Evolutionary conservation across 2,888 invertebrate genomes (phyloP).

Genomic region (Dioctria rufipes): DNA sequence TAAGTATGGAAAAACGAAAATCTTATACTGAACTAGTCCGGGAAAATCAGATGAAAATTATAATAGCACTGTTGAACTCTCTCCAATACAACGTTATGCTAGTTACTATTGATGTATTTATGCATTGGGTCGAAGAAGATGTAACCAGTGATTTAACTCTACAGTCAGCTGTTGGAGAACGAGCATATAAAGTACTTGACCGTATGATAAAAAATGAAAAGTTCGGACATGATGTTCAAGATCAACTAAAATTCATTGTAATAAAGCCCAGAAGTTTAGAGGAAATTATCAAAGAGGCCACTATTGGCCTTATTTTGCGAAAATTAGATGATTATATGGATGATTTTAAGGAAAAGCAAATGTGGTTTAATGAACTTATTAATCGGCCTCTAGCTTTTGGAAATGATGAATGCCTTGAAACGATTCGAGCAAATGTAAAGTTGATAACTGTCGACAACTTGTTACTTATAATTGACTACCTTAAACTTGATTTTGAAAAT

Average conservation of each 20-base stretch:
- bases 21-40: constrained; percentile 57
- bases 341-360: constrained; percentile 35
- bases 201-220: constrained; percentile 62
- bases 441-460: constrained; percentile 62
- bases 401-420: constrained; percentile 66
- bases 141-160: constrained; percentile 62
- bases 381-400: constrained; percentile 62
- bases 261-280: constrained; percentile 64
- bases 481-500: constrained; percentile 47
- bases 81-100: constrained; percentile 65
- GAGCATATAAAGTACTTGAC: constrained; percentile 63
- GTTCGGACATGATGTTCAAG: constrained; percentile 64
- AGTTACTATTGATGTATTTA: constrained; percentile 65
- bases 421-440: constrained; percentile 62
- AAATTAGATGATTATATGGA: constrained; percentile 61
- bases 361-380: constrained; percentile 64
- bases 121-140: constrained; percentile 67
- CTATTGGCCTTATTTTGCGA: constrained; percentile 64
- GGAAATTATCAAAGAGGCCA: constrained; percentile 63
- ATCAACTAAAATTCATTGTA: constrained; percentile 63
- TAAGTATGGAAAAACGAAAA: constrained; percentile 23
- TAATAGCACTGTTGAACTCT: constrained; percentile 63
- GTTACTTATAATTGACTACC: constrained; percentile 62
- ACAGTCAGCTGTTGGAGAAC: constrained; percentile 64
- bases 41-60: constrained; percentile 64